Evolutionary conservation across 2,888 invertebrate genomes (phyloP).

Genomic region (Prostheceraeus crozeri): DNA sequence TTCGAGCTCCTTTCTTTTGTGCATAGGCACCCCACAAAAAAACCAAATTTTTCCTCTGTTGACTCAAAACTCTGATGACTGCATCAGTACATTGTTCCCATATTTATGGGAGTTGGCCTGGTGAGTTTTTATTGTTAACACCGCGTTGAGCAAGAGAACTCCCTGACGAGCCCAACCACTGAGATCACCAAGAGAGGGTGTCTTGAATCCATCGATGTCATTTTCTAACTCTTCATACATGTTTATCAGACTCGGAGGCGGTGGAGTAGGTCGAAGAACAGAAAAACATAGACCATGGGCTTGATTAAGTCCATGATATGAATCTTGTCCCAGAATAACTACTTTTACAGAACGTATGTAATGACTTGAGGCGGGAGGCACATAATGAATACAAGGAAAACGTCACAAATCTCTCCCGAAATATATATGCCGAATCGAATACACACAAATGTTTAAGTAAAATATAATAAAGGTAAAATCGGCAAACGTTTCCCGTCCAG

Average conservation of each 20-base stretch:
- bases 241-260: slow-evolving; percentile 61
- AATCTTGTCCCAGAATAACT: slow-evolving; percentile 63
- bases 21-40: slow-evolving; percentile 64
- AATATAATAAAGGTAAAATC: no score
- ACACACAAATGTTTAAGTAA: no score
- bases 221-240: no score
- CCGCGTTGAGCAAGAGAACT: slow-evolving; percentile 61
- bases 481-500: no score
- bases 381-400: no score
- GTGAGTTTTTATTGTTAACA: slow-evolving; percentile 60
- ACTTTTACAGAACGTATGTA: no score
- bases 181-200: slow-evolving; percentile 61
- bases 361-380: no score
- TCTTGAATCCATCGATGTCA: no score
- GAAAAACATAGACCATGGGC: slow-evolving; percentile 64
- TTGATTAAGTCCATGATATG: slow-evolving; percentile 62
- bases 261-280: slow-evolving; percentile 60
- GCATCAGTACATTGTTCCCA: slow-evolving; percentile 64
- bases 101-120: slow-evolving; percentile 63
- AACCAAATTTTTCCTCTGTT: slow-evolving; percentile 58
- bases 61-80: no score
- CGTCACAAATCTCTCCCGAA: no score
- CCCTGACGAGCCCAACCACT: slow-evolving; percentile 63
- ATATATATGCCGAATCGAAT: no score
- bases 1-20: slow-evolving; percentile 58